phyloP scores from a whole-genome alignment of 1,140 invertebrate genomes.

The Bacillus rossius region DNA sequence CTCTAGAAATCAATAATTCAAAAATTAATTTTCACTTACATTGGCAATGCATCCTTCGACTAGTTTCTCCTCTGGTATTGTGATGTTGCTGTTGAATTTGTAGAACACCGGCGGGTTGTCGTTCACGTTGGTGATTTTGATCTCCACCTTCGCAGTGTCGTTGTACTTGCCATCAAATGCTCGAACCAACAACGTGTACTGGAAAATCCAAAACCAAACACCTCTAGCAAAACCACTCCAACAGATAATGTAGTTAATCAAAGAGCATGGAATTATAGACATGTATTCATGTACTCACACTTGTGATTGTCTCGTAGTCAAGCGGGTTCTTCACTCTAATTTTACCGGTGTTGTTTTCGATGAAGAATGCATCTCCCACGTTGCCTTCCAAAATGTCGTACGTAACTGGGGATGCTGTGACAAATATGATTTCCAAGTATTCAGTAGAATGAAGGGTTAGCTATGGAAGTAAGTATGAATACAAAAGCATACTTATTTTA shows the following conservation, averaged over 20 bases:
- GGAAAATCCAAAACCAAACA: conserved; percentile 23
- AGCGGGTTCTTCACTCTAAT: conserved; percentile 68
- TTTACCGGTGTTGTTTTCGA: conserved; percentile 70
- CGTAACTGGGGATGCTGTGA: conserved; percentile 61
- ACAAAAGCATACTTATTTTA: no score
- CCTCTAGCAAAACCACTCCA: conserved; percentile 5
- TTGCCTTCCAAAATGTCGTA: conserved; percentile 79
- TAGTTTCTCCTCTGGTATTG: conserved; percentile 61
- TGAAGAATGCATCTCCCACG: conserved; percentile 67
- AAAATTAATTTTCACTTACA: conserved; percentile 36
- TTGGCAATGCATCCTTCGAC: conserved; percentile 57
- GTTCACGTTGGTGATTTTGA: conserved; percentile 76
- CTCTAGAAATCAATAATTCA: no score
- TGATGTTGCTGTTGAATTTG: conserved; percentile 55
- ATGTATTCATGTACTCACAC: conserved; percentile 28
- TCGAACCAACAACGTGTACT: conserved; percentile 67
- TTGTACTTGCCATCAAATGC: conserved; percentile 74
- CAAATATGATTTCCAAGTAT: conserved; percentile 16
- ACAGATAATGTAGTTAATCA: conserved; percentile 2
- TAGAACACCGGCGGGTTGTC: conserved; percentile 76
- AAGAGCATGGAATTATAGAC: background rate
- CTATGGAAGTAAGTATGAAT: background rate
- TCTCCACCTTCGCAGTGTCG: conserved; percentile 66
- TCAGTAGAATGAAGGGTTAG: background rate
- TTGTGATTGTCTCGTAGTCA: conserved; percentile 80